Evolutionary conservation across 2,797 vertebrate genomes (phyloP), one percentile per base, ranked within the genome.

Genomic region (Cuniculus paca): DNA sequence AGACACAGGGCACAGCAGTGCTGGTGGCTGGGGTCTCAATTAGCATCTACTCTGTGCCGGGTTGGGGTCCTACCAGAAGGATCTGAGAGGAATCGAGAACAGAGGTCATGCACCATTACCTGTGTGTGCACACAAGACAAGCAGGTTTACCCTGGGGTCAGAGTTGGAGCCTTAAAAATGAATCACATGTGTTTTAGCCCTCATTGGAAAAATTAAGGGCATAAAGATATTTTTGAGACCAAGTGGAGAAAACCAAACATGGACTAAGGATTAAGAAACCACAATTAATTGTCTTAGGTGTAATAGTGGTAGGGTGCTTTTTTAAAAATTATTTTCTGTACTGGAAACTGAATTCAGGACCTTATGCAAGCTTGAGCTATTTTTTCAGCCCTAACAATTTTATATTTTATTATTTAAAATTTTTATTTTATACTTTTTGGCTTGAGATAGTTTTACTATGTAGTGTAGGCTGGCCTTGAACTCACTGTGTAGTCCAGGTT

Each of bases 101-200:
- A 61, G 74, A 42, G 26, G 60, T 78, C 84, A 68, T 6, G 56
- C 36, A 28, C 24, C 84, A 56, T 13, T 16, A n/a, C 63, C 52
- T 90, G 16, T 31, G 20, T 78, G 39, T 63, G 39, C 19, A 36
- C 74, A 42, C 24, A n/a, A 11, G 34, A 60, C 22, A 52, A 11
- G 12, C 63, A 68, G 63, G 52, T 45, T 60, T 31, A 86, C 63
- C 42, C 75, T 31, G 20, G 22, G 28, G 75, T 72, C 78, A 42
- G 58, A 87, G 90, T 48, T 72, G 58, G 88, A 83, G 60, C 45
- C 77, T 39, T 82, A 63, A 95, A 93, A 92, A 91, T 63, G 34
- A 92, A 85, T 20, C 86, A 31, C 20, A 28, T 28, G 60, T 81
- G 10, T 58, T 34, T 91, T 13, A n/a, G 61, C 31, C 14, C 52